Evolutionary conservation across 2,113 vertebrate species (phyloP).

Genomic region (Tyrannus savana): DNA sequence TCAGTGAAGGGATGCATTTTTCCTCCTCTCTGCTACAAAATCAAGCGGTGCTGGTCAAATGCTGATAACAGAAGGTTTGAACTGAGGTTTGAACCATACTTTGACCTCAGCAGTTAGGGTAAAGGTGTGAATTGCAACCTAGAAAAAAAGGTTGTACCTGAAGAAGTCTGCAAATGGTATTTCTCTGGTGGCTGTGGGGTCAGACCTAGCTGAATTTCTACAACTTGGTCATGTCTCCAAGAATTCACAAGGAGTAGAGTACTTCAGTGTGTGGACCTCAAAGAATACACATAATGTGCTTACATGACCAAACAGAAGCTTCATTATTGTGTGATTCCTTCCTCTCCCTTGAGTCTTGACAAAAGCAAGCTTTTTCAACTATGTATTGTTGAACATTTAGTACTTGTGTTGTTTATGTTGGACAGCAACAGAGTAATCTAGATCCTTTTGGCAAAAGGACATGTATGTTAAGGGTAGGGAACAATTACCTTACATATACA

Average conservation of each 20-base stretch:
- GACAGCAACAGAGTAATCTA: neutral
- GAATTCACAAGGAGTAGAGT: neutral
- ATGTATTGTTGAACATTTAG: neutral
- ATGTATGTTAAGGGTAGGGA: neutral
- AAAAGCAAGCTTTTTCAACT: neutral
- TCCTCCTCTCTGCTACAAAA: neutral
- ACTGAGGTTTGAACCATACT: neutral
- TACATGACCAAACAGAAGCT: neutral
- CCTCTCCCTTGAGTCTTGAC: neutral
- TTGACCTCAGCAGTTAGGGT: neutral
- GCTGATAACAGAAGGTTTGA: neutral
- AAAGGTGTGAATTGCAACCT: neutral
- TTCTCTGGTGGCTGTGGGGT: neutral
- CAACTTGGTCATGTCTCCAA: neutral
- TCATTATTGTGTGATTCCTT: neutral
- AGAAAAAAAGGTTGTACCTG: neutral
- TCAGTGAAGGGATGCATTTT: neutral
- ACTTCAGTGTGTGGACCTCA: neutral
- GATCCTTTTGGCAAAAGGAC: neutral
- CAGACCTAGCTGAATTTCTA: neutral
- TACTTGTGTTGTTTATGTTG: neutral
- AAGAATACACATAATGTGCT: neutral
- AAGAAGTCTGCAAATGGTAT: neutral
- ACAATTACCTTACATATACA: neutral
- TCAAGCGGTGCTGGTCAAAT: neutral